A percentile compares a stretch with the other conserved stretches of the same genome.
Conservation (phyloP, 2,888 invertebrate species). For the Cerceris ruficornis region DNA sequence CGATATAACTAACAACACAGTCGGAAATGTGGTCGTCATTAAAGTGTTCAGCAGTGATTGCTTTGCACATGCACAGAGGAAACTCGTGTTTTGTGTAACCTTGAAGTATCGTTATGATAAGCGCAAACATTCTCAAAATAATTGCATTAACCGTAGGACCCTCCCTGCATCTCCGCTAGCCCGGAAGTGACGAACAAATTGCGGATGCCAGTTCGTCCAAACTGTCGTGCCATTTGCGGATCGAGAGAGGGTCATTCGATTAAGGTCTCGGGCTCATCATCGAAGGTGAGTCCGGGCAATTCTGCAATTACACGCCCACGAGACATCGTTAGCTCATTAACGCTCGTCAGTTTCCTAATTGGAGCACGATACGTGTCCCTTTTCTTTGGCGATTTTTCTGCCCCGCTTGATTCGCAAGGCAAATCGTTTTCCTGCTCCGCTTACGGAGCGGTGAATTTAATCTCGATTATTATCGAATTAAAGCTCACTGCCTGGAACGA, state of each 20-base stretch:
- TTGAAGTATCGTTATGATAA: neutral
- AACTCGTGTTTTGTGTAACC: neutral
- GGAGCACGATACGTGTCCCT: constrained; percentile 24
- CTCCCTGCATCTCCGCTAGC: constrained; percentile 6
- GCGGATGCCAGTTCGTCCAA: constrained; percentile 45
- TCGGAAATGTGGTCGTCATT: too few species aligned
- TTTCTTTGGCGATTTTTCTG: constrained; percentile 12
- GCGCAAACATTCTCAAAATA: neutral
- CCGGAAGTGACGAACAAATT: constrained; percentile 49
- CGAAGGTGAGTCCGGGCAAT: constrained; percentile 56
- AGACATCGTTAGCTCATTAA: constrained; percentile 57
- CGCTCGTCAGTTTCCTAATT: constrained; percentile 56
- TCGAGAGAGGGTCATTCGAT: constrained; percentile 47
- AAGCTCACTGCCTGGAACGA: constrained; percentile 14
- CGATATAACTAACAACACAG: too few species aligned
- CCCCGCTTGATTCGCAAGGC: constrained; percentile 11
- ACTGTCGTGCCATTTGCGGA: constrained; percentile 38
- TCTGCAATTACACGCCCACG: constrained; percentile 61
- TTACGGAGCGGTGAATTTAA: constrained; percentile 4
- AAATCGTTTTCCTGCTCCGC: constrained; percentile 1
- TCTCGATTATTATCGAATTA: constrained; percentile 16
- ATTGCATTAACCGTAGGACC: constrained; percentile 10
- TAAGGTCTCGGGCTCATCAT: constrained; percentile 51
- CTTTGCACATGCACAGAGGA: neutral
- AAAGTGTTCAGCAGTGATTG: too few species aligned